phyloP scores from a whole-genome alignment of 2,888 invertebrate genomes.

The Plagodis dolabraria region DNA sequence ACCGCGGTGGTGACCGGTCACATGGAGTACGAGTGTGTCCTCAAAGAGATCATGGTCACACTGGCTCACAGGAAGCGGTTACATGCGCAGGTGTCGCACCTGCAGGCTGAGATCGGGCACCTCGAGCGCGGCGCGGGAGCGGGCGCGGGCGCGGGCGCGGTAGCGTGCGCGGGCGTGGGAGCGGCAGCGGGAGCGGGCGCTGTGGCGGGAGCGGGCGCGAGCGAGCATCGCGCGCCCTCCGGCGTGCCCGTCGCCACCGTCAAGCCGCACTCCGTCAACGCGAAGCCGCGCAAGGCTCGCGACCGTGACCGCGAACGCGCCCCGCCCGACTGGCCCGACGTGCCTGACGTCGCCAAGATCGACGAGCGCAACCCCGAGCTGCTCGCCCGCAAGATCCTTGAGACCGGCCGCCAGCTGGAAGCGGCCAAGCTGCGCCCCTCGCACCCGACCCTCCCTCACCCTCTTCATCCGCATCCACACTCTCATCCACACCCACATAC shows the following conservation, averaged over 20 bases:
- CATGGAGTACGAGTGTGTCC: conserved; percentile 91
- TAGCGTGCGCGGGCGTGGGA: conserved; percentile 64
- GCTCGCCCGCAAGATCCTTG: conserved; percentile 94
- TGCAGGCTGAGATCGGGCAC: conserved; percentile 91
- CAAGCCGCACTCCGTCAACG: conserved; percentile 68
- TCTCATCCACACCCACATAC: conserved; percentile 23
- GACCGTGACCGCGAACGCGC: conserved; percentile 91
- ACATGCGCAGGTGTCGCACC: conserved; percentile 90
- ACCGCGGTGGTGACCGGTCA: conserved; percentile 87
- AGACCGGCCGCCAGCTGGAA: conserved; percentile 95
- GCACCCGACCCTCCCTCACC: conserved; percentile 55
- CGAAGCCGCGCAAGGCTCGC: conserved; percentile 68
- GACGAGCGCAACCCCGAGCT: conserved; percentile 97
- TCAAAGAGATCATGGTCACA: conserved; percentile 94
- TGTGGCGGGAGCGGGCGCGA: conserved; percentile 88
- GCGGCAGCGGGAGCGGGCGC: conserved; percentile 58
- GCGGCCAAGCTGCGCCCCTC: conserved; percentile 88
- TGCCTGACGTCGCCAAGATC: conserved; percentile 95
- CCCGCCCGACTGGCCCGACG: conserved; percentile 95
- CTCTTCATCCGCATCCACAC: conserved; percentile 45
- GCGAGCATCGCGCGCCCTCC: conserved; percentile 9
- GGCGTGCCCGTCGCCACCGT: conserved; percentile 11
- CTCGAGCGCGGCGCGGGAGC: conserved; percentile 86
- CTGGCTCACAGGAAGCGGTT: conserved; percentile 93
- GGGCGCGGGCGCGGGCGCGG: too few relatives aligned